Conservation (phyloP, 1,140 invertebrate species). For the Tetramorium simillimum region DNA sequence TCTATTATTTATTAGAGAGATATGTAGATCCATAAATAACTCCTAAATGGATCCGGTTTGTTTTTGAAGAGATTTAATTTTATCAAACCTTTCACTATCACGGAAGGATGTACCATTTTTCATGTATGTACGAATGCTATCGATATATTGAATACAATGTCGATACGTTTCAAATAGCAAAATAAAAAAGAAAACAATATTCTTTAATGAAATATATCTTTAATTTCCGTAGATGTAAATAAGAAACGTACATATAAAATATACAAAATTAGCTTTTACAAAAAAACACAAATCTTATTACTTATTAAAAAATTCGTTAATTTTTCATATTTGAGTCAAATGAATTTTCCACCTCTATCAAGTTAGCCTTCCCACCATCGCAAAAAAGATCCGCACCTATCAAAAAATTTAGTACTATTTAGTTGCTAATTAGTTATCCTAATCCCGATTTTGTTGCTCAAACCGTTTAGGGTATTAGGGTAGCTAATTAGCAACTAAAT, state of each 20-base stretch:
- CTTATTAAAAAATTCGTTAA: neutral
- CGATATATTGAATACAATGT: neutral
- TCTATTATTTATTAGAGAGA: neutral
- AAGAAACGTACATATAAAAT: neutral
- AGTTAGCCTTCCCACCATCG: no score
- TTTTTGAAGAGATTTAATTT: slow-evolving; percentile 38
- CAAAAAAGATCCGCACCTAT: no score
- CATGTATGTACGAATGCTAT: neutral
- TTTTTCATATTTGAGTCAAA: neutral
- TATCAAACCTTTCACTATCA: slow-evolving; percentile 8
- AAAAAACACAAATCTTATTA: neutral
- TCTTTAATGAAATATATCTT: neutral
- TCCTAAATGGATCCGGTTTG: neutral
- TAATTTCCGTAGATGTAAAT: neutral
- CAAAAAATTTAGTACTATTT: no score
- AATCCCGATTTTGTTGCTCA: no score
- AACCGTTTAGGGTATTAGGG: no score
- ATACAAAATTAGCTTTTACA: neutral
- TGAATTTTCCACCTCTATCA: neutral
- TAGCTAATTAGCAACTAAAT: no score
- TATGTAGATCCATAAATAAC: slow-evolving; percentile 28
- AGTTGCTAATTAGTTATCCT: no score
- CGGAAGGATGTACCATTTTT: slow-evolving; percentile 7
- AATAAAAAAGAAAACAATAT: neutral
- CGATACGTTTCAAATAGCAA: neutral